Evolutionary conservation across 1,140 invertebrate genomes (phyloP).

Genomic region (Triops cancriformis): DNA sequence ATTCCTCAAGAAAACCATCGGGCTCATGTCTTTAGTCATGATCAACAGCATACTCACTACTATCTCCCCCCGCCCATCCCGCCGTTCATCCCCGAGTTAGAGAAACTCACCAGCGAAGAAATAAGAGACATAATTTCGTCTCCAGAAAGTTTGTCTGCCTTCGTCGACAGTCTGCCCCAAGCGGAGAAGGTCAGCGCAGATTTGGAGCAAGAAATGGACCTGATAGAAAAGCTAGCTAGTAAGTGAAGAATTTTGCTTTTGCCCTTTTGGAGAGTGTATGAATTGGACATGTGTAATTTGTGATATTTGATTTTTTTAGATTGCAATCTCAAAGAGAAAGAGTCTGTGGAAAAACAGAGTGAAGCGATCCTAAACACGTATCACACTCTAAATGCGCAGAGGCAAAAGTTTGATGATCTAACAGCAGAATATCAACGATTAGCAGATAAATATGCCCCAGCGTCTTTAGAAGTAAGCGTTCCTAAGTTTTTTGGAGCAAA

Average conservation of each 20-base stretch:
- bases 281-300: constrained; percentile 27
- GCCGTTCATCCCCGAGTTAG: constrained; percentile 52
- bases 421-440: constrained; percentile 58
- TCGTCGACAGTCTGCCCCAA: constrained; percentile 56
- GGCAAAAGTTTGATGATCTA: constrained; percentile 57
- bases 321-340: constrained; percentile 49
- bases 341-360: constrained; percentile 53
- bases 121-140: constrained; percentile 43
- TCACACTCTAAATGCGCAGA: constrained; percentile 46
- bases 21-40: background rate
- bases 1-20: background rate
- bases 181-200: constrained; percentile 55
- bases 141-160: constrained; percentile 40
- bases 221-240: constrained; percentile 62
- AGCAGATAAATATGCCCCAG: constrained; percentile 59
- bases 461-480: constrained; percentile 56
- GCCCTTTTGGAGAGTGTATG: background rate
- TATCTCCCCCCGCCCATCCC: constrained; percentile 45
- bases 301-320: constrained; percentile 26
- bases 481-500: too few species aligned
- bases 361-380: constrained; percentile 53
- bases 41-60: constrained; percentile 17
- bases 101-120: constrained; percentile 54
- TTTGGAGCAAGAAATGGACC: constrained; percentile 59
- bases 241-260: constrained; percentile 31